phyloP scores from a whole-genome alignment of 2,113 vertebrate species.

The Pycnonotus jocosus region DNA sequence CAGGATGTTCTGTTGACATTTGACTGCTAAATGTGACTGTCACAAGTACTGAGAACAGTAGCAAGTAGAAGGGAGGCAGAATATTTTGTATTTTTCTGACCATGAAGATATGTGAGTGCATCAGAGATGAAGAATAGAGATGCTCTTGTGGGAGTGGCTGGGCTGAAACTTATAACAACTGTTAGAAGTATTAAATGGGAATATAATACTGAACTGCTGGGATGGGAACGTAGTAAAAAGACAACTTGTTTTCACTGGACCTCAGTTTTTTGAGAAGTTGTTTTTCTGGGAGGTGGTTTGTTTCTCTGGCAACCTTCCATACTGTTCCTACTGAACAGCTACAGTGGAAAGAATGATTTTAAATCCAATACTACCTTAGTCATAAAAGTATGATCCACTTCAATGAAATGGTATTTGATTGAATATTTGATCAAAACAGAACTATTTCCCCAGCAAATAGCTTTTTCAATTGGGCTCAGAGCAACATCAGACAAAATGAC shows the following conservation, averaged over 20 bases:
- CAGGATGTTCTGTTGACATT: constrained; percentile 3
- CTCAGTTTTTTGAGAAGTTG: neutral
- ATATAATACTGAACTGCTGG: neutral
- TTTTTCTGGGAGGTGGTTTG: neutral
- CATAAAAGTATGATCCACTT: neutral
- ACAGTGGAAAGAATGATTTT: neutral
- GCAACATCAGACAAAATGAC: constrained; percentile 10
- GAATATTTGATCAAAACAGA: constrained; percentile 48
- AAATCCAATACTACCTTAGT: neutral
- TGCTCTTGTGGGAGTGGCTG: neutral
- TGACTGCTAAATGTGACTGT: neutral
- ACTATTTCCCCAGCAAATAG: constrained; percentile 28
- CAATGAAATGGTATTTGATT: neutral
- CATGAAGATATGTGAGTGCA: neutral
- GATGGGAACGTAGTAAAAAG: neutral
- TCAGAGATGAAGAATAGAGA: neutral
- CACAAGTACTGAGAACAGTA: neutral
- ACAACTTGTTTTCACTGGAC: neutral
- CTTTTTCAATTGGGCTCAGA: neutral
- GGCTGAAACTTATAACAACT: neutral
- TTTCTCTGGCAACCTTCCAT: neutral
- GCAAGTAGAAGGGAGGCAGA: constrained; percentile 11
- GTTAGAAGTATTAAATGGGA: neutral
- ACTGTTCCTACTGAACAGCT: neutral
- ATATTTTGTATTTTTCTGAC: constrained; percentile 3